Base-by-base conservation (phyloP, 2,888 invertebrate genomes). In the Lycophotia porphyrea region DNA sequence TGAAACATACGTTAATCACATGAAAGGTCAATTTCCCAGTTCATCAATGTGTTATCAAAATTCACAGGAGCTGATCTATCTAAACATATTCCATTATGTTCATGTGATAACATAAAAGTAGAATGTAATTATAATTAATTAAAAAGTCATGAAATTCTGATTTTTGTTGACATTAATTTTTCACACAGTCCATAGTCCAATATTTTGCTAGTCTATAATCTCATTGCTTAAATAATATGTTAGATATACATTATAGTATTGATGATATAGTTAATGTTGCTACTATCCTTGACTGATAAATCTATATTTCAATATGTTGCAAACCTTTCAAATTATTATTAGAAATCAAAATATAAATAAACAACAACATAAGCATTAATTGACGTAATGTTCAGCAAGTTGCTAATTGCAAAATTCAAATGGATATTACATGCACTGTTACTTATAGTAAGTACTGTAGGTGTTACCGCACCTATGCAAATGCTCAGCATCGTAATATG, bases 1-100 rank as follows among this genome's bases (percentile, higher is more conserved):
- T 83, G 64, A 72, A 83, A 58, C 84, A 77, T 78, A 85, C 76
- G 83, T 64, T 55, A 70, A 70, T 64, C 47, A 69, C 13, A 31
- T 69, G 15, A 36, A 78, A 49, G 68, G 58, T 75, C 39, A 77
- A 55, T 80, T 70, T 73, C 39, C 44, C n/a, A 73, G 58, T 79
- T 52, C 65, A 75, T 80, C 64, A 49, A 47, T 67, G 21, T 73
- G 68, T 70, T 80, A 71, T 65, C 49, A 74, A 31, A 60, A 71
- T 27, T 76, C 24, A 47, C 65, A 71, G 49, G 39, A 76, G 47
- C 52, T 80, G 66, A 68, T 60, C 67, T 68, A 64, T 42, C 24
- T 67, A 44, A 63, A 63, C 34, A 68, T 36, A 68, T 60, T 65
- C 24, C 27, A 36, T 65, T 2, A 42, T 72, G 39, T 68, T 24